These are phyloP conservation scores for Callithrix jacchus DNA, from an alignment of 2,113 vertebrate genomes.

Conservation along the genomic window DNA sequence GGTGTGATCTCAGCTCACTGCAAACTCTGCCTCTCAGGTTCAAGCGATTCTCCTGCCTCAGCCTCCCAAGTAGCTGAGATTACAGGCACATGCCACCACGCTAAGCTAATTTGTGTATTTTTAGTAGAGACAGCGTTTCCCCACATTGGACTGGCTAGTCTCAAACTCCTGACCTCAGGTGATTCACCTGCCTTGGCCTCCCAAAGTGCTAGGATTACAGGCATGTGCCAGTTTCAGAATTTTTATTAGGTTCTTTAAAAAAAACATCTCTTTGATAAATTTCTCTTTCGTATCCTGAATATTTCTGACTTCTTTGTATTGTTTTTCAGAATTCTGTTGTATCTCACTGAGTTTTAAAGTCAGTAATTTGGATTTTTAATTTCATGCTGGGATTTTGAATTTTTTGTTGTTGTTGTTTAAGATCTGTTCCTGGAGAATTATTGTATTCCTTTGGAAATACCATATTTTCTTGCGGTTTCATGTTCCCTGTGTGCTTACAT, in stretches of 20 bases:
- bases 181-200: too few relatives aligned
- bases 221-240: not conserved
- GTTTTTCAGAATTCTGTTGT: not conserved
- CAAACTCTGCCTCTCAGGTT: too few relatives aligned
- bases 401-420: not conserved
- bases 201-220: too few relatives aligned
- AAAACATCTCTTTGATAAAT: not conserved
- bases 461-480: not conserved
- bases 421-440: not conserved
- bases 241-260: not conserved
- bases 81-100: too few relatives aligned
- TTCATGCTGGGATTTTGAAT: not conserved
- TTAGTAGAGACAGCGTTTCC: too few relatives aligned
- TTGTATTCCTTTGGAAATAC: not conserved
- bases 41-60: too few relatives aligned
- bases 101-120: too few relatives aligned
- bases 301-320: not conserved
- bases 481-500: not conserved
- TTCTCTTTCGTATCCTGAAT: not conserved
- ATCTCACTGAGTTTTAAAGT: not conserved
- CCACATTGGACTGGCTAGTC: too few relatives aligned
- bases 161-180: too few relatives aligned
- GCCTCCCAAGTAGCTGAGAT: too few relatives aligned
- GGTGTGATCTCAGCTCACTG: too few relatives aligned
- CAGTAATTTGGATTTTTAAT: not conserved